Percentiles rank a stretch among this genome's conserved stretches.
Evolutionary conservation across 2,888 invertebrate species (phyloP).

Genomic region (Linyphia triangularis): DNA sequence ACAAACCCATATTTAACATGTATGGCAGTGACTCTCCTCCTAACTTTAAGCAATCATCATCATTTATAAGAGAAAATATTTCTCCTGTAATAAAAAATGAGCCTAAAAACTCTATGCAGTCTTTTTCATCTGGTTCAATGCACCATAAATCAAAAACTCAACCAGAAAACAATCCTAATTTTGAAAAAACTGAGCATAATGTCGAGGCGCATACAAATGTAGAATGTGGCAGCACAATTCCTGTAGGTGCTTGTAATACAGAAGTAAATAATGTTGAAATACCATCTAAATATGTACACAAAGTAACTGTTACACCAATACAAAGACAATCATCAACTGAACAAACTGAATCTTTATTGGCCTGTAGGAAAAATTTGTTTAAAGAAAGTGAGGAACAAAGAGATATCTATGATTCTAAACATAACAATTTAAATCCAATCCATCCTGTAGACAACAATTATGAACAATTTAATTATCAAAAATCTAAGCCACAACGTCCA

Average conservation of each 20-base stretch:
- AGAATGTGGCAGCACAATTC: not conserved
- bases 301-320: slow-evolving; percentile 75
- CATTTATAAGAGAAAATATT: slow-evolving; percentile 51
- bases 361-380: slow-evolving; percentile 21
- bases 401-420: not conserved
- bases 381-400: not conserved
- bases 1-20: slow-evolving; percentile 32
- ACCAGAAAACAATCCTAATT: not conserved
- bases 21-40: slow-evolving; percentile 66
- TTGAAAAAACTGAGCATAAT: not conserved
- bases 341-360: not conserved
- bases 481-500: slow-evolving; percentile 15
- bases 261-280: slow-evolving; percentile 10
- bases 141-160: not conserved
- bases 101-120: slow-evolving; percentile 40
- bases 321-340: slow-evolving; percentile 64
- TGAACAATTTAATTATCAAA: not conserved
- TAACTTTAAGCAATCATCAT: slow-evolving; percentile 3
- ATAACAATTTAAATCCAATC: not conserved
- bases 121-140: slow-evolving; percentile 39
- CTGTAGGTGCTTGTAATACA: not conserved
- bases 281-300: slow-evolving; percentile 75
- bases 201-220: not conserved
- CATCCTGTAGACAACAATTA: not conserved
- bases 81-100: slow-evolving; percentile 31